Percentiles rank a stretch among this genome's conserved stretches.
phyloP scores from a whole-genome alignment of 2,113 vertebrate species.

The Prochilodus magdalenae region DNA sequence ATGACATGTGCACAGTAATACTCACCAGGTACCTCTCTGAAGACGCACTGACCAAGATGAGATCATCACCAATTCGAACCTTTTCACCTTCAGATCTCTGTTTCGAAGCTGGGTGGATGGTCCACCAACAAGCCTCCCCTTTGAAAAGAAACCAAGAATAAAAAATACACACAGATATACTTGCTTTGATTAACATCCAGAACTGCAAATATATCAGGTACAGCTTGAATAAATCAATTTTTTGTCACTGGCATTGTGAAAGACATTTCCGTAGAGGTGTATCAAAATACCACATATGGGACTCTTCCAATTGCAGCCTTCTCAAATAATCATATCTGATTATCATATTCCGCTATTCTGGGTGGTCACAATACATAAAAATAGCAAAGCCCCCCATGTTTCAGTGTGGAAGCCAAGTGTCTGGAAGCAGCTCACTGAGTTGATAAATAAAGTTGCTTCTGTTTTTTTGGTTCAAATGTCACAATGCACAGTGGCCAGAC shows the following conservation, averaged over 20 bases:
- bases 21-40: constrained; percentile 94
- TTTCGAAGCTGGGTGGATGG: constrained; percentile 96
- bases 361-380: constrained; percentile 43
- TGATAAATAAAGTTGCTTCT: constrained; percentile 42
- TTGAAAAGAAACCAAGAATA: background rate
- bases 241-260: constrained; percentile 1
- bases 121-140: constrained; percentile 99
- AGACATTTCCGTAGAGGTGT: constrained; percentile 12
- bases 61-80: constrained; percentile 95
- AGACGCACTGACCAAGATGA: constrained; percentile 96
- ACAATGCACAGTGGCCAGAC: background rate
- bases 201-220: background rate
- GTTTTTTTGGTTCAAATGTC: constrained; percentile 39
- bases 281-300: constrained; percentile 32
- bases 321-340: constrained; percentile 41
- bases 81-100: constrained; percentile 98
- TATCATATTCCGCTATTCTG: constrained; percentile 37
- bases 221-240: background rate
- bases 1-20: background rate
- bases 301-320: constrained; percentile 10
- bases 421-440: constrained; percentile 33
- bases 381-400: constrained; percentile 42
- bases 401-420: constrained; percentile 43
- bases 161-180: background rate
- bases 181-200: background rate